These are phyloP conservation scores for Matsumyia berberina DNA, from an alignment of 2,888 invertebrate genomes.

Conservation along the genomic window DNA sequence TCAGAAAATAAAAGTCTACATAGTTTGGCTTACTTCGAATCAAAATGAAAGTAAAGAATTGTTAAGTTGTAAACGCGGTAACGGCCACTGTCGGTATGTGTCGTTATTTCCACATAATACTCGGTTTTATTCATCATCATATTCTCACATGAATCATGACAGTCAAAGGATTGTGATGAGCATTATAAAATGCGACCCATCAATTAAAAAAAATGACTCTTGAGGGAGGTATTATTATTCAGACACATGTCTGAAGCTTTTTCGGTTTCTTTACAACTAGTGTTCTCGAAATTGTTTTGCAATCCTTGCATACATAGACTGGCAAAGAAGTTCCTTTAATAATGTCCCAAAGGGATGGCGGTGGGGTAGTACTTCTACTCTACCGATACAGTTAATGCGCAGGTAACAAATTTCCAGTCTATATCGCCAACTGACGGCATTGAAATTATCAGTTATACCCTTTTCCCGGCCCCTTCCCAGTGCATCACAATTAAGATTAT, in stretches of 20 bases:
- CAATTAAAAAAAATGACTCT: neutral
- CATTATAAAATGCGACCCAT: neutral
- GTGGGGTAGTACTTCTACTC: neutral
- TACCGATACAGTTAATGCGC: conserved; percentile 1
- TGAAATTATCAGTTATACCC: too few relatives aligned
- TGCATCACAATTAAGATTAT: neutral
- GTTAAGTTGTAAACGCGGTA: neutral
- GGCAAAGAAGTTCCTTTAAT: neutral
- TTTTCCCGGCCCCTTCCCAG: neutral
- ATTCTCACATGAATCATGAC: neutral
- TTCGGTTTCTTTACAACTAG: neutral
- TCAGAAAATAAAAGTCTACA: too few relatives aligned
- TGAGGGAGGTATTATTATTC: neutral
- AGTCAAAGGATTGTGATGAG: neutral
- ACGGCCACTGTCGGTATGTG: neutral
- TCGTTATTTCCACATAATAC: neutral
- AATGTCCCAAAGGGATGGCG: neutral
- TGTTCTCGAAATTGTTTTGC: neutral
- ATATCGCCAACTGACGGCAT: neutral
- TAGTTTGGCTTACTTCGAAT: too few relatives aligned
- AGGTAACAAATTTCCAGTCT: neutral
- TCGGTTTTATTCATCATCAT: neutral
- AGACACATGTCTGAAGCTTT: neutral
- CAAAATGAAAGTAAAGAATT: too few relatives aligned
- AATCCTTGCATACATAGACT: neutral